These are phyloP conservation scores for Ametastegia equiseti DNA, from an alignment of 2,888 invertebrate genomes.

Conservation along the genomic window DNA sequence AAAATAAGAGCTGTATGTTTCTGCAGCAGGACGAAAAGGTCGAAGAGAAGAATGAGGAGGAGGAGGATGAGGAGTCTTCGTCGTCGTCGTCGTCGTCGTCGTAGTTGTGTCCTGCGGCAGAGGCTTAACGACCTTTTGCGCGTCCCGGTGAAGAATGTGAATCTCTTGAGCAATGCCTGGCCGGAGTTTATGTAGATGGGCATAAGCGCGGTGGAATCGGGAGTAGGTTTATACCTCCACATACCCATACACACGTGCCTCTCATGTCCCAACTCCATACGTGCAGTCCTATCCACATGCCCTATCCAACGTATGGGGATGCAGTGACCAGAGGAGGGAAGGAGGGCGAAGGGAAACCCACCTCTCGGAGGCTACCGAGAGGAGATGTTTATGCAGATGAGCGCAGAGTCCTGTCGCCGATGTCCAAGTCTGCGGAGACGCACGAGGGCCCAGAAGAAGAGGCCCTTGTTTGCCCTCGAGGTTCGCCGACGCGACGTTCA, in stretches of 20 bases:
- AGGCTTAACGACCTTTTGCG: constrained; percentile 64
- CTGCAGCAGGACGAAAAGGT: constrained; percentile 1
- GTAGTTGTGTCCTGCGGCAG: constrained; percentile 39
- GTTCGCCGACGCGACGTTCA: constrained; percentile 7
- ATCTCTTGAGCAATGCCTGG: constrained; percentile 57
- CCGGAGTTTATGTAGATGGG: constrained; percentile 60
- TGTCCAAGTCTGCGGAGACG: constrained; percentile 46
- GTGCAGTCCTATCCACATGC: background rate
- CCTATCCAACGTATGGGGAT: background rate
- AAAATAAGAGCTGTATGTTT: constrained; percentile 2
- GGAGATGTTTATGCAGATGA: constrained; percentile 72
- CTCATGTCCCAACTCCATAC: background rate
- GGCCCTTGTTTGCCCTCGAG: constrained; percentile 8
- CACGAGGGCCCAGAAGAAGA: constrained; percentile 26
- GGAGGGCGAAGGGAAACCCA: constrained; percentile 50
- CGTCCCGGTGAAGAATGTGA: constrained; percentile 64
- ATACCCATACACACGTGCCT: no score
- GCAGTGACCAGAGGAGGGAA: background rate
- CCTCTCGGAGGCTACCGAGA: constrained; percentile 61
- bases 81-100: constrained; percentile 50
- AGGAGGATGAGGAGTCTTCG: constrained; percentile 9
- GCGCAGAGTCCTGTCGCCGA: constrained; percentile 59
- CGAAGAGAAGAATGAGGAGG: constrained; percentile 10
- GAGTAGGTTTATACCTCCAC: constrained; percentile 47
- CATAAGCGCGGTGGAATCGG: constrained; percentile 58